These are phyloP conservation scores for Drosophila parabipectinata DNA, from an alignment of 1,140 invertebrate species.

Conservation along the genomic window DNA sequence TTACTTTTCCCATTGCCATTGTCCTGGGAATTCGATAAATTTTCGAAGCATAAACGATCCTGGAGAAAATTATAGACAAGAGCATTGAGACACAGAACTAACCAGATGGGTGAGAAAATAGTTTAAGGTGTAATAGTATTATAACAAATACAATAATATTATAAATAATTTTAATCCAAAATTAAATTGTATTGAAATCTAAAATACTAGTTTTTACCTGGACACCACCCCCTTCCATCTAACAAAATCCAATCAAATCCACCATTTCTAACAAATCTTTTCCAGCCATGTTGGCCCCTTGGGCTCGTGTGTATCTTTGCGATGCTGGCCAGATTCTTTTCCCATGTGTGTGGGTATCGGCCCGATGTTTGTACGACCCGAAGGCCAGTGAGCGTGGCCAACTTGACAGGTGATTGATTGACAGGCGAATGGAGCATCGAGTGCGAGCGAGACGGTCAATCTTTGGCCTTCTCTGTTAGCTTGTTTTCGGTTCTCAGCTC, in stretches of 20 bases:
- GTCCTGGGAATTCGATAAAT: conserved; percentile 50
- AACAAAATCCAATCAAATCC: conserved; percentile 16
- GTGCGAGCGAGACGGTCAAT: conserved; percentile 43
- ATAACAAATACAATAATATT: too few relatives aligned
- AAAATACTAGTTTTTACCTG: too few relatives aligned
- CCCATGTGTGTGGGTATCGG: conserved; percentile 26
- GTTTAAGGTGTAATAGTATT: too few relatives aligned
- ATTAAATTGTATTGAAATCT: too few relatives aligned
- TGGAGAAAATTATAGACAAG: conserved; percentile 32
- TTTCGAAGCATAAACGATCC: conserved; percentile 18
- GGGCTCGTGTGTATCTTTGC: conserved; percentile 16
- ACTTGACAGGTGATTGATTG: conserved; percentile 82
- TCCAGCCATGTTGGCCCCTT: conserved; percentile 8
- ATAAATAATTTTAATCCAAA: too few relatives aligned
- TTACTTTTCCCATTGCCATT: conserved; percentile 1
- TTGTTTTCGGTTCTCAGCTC: conserved; percentile 13
- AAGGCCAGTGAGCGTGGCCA: conserved; percentile 64
- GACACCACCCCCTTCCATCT: not conserved
- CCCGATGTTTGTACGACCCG: conserved; percentile 11
- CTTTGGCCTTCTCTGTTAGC: conserved; percentile 2
- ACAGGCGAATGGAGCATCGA: conserved; percentile 45
- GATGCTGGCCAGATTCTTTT: conserved; percentile 13
- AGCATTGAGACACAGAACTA: conserved; percentile 18
- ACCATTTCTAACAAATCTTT: conserved; percentile 20
- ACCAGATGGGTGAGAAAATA: not conserved